Evolutionary conservation across 2,113 vertebrate species (phyloP).

Genomic region (Epinephelus lanceolatus): DNA sequence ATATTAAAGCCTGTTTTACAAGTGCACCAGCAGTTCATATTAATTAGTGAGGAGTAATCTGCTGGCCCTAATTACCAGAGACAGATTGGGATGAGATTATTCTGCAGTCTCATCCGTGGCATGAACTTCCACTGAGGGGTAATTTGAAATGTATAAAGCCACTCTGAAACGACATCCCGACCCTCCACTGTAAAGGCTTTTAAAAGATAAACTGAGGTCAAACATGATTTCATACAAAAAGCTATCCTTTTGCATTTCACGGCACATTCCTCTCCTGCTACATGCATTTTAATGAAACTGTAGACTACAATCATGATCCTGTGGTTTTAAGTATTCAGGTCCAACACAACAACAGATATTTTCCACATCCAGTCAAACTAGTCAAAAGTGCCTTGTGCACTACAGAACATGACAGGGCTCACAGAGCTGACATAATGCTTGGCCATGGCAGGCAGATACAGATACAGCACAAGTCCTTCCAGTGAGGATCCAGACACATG

Average conservation of each 20-base stretch:
- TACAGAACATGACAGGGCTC: constrained; percentile 39
- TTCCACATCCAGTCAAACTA: constrained; percentile 33
- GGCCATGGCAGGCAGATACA: constrained; percentile 9
- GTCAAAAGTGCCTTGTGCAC: constrained; percentile 7
- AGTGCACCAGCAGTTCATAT: constrained; percentile 46
- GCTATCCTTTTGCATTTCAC: background rate
- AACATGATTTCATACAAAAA: background rate
- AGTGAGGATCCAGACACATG: constrained; percentile 58
- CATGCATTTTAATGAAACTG: constrained; percentile 1
- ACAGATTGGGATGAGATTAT: constrained; percentile 67
- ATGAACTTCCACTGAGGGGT: constrained; percentile 37
- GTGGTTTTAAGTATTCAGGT: constrained; percentile 8
- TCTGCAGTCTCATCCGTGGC: constrained; percentile 40
- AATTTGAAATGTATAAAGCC: constrained; percentile 44
- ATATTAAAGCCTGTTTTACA: constrained; percentile 40
- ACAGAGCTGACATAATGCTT: constrained; percentile 25
- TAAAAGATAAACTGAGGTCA: background rate
- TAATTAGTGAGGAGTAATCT: constrained; percentile 53
- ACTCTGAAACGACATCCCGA: constrained; percentile 6
- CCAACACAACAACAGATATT: constrained; percentile 10
- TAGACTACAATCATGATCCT: background rate
- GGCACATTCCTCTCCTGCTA: background rate
- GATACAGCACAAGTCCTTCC: constrained; percentile 24
- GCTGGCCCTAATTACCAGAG: constrained; percentile 62
- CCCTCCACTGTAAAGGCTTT: background rate